These are phyloP conservation scores for Vannuccia rotundouncinata DNA, from an alignment of 2,888 invertebrate species.

Conservation along the genomic window DNA sequence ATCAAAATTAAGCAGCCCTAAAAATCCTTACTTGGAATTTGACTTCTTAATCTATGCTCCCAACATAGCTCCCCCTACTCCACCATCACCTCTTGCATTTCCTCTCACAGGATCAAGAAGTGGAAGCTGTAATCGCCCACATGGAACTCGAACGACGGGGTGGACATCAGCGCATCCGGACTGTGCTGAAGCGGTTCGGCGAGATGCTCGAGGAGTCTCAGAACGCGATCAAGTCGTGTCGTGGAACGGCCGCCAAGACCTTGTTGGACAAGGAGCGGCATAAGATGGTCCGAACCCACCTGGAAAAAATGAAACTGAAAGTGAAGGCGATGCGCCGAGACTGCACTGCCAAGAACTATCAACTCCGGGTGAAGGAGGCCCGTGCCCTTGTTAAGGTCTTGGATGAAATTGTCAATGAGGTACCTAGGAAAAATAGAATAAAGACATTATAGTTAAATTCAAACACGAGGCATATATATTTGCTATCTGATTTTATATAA, in stretches of 20 bases:
- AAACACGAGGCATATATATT: no score
- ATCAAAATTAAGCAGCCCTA: no score
- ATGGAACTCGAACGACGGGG: constrained; percentile 63
- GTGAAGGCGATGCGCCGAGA: neutral
- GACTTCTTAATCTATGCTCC: no score
- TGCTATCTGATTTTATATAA: neutral
- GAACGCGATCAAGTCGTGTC: constrained; percentile 20
- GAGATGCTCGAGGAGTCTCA: constrained; percentile 29
- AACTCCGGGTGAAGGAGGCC: constrained; percentile 19
- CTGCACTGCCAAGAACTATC: constrained; percentile 13
- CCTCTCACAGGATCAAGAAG: constrained; percentile 34
- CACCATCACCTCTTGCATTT: no score
- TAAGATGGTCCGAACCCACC: constrained; percentile 14
- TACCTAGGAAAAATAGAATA: no score
- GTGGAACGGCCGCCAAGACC: constrained; percentile 34
- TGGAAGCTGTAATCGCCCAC: constrained; percentile 64
- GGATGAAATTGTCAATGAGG: constrained; percentile 16
- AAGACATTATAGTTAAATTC: no score
- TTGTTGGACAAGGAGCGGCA: constrained; percentile 33
- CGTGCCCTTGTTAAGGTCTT: constrained; percentile 28
- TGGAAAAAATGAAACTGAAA: constrained; percentile 37
- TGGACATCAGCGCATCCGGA: constrained; percentile 63
- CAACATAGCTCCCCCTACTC: no score
- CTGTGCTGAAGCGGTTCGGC: constrained; percentile 65
- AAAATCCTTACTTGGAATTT: no score